Percentiles rank a stretch among this genome's conserved stretches.
phyloP scores from a whole-genome alignment of 2,888 invertebrate genomes.

The Amblyjoppa fuscipennis region DNA sequence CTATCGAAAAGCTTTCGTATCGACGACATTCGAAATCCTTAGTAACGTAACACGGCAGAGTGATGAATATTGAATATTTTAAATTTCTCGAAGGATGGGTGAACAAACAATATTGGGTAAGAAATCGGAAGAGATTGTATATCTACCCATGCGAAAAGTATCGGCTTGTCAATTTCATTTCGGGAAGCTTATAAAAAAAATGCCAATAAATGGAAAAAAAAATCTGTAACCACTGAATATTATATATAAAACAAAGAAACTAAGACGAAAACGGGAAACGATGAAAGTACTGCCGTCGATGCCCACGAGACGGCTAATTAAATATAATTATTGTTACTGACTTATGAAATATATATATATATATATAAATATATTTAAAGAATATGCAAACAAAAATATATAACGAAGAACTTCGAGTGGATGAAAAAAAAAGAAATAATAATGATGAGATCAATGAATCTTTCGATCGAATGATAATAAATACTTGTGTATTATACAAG shows the following conservation, averaged over 20 bases:
- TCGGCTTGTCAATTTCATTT: conserved; percentile 1
- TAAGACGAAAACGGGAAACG: conserved; percentile 41
- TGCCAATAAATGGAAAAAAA: conserved; percentile 28
- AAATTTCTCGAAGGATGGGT: background rate
- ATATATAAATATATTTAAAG: conserved; percentile 36
- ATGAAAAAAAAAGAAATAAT: background rate
- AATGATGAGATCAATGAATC: background rate
- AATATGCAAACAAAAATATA: conserved; percentile 40
- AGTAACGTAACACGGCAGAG: background rate
- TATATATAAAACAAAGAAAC: background rate
- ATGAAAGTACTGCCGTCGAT: conserved; percentile 53
- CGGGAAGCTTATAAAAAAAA: conserved; percentile 13
- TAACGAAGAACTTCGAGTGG: conserved; percentile 30
- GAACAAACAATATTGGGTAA: background rate
- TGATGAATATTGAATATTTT: conserved; percentile 20
- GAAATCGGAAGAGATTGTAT: conserved; percentile 27
- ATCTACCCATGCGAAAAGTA: conserved; percentile 14
- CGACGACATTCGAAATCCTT: background rate
- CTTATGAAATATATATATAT: conserved; percentile 47
- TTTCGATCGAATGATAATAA: background rate
- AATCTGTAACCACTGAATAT: conserved; percentile 23
- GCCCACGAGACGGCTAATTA: conserved; percentile 28
- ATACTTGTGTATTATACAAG: conserved; percentile 4
- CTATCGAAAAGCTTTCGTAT: background rate
- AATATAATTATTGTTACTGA: conserved; percentile 57